These are phyloP conservation scores for Medauroidea extradentata DNA, from an alignment of 1,140 invertebrate genomes.

Conservation along the genomic window DNA sequence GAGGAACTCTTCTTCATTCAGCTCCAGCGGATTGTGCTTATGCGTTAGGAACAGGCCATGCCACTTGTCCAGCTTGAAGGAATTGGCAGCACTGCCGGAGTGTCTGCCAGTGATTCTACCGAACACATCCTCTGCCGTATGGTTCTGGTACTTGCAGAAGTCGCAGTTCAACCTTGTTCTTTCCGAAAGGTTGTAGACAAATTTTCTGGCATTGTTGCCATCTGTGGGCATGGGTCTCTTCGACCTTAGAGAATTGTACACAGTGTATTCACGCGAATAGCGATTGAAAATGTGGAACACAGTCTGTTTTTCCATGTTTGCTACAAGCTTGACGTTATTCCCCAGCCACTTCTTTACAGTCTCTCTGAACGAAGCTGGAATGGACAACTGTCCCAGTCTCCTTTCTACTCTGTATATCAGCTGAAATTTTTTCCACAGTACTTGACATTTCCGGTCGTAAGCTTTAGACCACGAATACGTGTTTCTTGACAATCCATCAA, in stretches of 20 bases:
- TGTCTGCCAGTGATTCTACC: conserved; percentile 34
- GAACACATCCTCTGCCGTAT: conserved; percentile 10
- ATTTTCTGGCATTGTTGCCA: background rate
- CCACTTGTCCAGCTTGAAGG: conserved; percentile 47
- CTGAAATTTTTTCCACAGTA: conserved; percentile 13
- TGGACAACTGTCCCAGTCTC: background rate
- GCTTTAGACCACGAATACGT: conserved; percentile 8
- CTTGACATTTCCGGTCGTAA: conserved; percentile 13
- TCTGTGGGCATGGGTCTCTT: conserved; percentile 3
- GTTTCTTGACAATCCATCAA: conserved; percentile 1
- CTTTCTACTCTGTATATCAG: conserved; percentile 9
- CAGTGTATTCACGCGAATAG: conserved; percentile 9
- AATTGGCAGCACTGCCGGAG: conserved; percentile 45
- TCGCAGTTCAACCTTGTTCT: conserved; percentile 4
- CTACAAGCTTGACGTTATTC: background rate
- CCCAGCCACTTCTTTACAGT: background rate
- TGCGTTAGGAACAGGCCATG: conserved; percentile 44
- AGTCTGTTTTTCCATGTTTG: background rate
- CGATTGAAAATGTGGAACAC: conserved; percentile 4
- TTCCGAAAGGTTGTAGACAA: background rate
- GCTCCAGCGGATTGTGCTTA: conserved; percentile 43
- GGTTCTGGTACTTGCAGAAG: conserved; percentile 14
- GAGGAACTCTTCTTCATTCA: conserved; percentile 36
- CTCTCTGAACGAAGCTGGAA: background rate
- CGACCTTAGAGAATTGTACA: conserved; percentile 14